Evolutionary conservation across 2,113 vertebrate genomes (phyloP).

Genomic region (Limanda limanda): DNA sequence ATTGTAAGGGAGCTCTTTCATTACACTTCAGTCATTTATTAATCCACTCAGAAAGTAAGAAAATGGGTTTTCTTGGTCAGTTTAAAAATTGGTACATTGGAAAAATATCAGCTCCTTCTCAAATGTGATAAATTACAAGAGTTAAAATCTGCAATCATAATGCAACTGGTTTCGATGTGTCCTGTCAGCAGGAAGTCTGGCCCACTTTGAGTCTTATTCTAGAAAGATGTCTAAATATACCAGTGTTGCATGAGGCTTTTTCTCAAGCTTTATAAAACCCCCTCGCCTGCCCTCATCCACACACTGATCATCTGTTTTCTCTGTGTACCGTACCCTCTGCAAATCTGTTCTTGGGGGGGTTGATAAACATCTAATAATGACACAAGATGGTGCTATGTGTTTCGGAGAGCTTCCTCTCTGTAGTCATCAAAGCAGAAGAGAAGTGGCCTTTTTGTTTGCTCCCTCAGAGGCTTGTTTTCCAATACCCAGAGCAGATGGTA

Average conservation of each 20-base stretch:
- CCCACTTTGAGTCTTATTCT: conserved; percentile 35
- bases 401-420: conserved; percentile 48
- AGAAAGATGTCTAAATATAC: conserved; percentile 50
- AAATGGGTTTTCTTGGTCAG: background rate
- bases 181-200: conserved; percentile 32
- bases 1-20: background rate
- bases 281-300: conserved; percentile 26
- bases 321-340: conserved; percentile 36
- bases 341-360: conserved; percentile 38
- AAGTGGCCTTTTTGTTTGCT: conserved; percentile 74
- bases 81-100: background rate
- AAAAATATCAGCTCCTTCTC: too few species aligned
- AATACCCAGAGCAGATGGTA: conserved; percentile 76
- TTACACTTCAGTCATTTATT: conserved; percentile 2
- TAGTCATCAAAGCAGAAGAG: conserved; percentile 66
- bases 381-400: conserved; percentile 61
- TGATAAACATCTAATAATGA: conserved; percentile 63
- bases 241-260: conserved; percentile 3
- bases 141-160: too few species aligned
- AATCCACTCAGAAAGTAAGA: conserved; percentile 15
- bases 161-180: conserved; percentile 10
- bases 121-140: too few species aligned
- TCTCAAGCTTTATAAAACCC: conserved; percentile 17
- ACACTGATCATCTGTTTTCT: conserved; percentile 38
- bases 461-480: conserved; percentile 72